These are phyloP conservation scores for Okapia johnstoni DNA, from an alignment of 2,113 vertebrate species.

Conservation along the genomic window DNA sequence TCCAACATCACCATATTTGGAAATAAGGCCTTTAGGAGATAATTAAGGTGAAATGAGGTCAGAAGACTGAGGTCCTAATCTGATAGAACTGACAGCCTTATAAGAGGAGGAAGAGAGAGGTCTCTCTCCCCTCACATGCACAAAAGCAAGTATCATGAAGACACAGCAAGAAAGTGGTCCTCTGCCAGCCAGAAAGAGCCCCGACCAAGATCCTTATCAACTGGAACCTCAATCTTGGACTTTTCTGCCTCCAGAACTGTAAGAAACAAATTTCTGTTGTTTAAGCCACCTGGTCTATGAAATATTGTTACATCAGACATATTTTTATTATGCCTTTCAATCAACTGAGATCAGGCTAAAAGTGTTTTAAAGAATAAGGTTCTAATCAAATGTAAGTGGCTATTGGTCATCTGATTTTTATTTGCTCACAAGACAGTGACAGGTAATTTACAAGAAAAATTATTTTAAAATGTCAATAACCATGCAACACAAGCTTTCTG, in stretches of 20 bases:
- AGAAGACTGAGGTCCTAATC: background rate
- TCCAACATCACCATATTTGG: background rate
- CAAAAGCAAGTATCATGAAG: background rate
- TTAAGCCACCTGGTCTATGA: background rate
- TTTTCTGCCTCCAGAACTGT: background rate
- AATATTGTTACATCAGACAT: background rate
- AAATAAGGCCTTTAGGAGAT: background rate
- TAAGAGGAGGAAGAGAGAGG: background rate
- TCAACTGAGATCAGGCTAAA: background rate
- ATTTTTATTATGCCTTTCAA: background rate
- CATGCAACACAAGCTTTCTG: background rate
- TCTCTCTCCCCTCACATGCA: background rate
- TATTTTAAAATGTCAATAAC: background rate
- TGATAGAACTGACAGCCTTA: background rate
- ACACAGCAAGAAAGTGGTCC: background rate
- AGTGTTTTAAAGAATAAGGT: background rate
- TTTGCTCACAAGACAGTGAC: background rate
- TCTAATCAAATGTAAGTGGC: background rate
- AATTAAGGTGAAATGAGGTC: background rate
- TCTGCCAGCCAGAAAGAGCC: background rate
- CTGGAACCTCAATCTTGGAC: background rate
- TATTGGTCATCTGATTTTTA: background rate
- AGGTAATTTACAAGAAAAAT: background rate
- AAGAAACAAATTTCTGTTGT: background rate
- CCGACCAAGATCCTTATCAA: background rate